phyloP scores from a whole-genome alignment of 2,113 vertebrate species.

The Lanius ludovicianus region DNA sequence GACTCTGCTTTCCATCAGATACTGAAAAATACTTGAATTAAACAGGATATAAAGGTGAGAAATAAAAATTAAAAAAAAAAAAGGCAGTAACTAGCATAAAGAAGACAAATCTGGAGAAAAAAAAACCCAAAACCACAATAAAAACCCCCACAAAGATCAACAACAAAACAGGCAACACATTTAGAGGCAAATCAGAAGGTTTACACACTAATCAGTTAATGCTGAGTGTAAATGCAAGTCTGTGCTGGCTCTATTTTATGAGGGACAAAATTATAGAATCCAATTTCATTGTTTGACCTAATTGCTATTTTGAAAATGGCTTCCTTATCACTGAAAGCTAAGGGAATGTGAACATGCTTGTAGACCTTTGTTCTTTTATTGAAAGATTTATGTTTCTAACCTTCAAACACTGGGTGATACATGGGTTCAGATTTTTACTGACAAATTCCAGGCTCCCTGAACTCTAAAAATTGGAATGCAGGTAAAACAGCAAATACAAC shows the following conservation, averaged over 20 bases:
- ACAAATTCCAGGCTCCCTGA: constrained; percentile 38
- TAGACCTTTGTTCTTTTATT: constrained; percentile 55
- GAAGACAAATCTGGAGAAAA: neutral
- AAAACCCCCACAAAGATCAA: neutral
- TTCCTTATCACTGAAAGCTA: constrained; percentile 30
- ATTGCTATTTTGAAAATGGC: constrained; percentile 52
- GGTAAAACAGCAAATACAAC: neutral
- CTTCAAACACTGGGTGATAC: constrained; percentile 48
- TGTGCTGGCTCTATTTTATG: neutral
- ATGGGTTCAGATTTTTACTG: constrained; percentile 15
- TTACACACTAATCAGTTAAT: neutral
- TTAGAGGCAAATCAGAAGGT: neutral
- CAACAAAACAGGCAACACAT: neutral
- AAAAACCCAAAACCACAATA: too few relatives aligned
- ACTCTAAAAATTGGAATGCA: constrained; percentile 34
- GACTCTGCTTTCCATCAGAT: neutral
- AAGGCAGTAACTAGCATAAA: neutral
- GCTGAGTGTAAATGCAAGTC: neutral
- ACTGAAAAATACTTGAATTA: neutral
- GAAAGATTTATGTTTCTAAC: constrained; percentile 61
- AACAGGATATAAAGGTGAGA: neutral
- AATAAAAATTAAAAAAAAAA: neutral
- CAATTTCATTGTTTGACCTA: constrained; percentile 25
- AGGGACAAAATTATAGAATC: neutral
- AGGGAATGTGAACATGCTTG: constrained; percentile 5